These are phyloP conservation scores for Neolamprologus hecqui DNA, from an alignment of 2,113 vertebrate genomes.

Conservation along the genomic window DNA sequence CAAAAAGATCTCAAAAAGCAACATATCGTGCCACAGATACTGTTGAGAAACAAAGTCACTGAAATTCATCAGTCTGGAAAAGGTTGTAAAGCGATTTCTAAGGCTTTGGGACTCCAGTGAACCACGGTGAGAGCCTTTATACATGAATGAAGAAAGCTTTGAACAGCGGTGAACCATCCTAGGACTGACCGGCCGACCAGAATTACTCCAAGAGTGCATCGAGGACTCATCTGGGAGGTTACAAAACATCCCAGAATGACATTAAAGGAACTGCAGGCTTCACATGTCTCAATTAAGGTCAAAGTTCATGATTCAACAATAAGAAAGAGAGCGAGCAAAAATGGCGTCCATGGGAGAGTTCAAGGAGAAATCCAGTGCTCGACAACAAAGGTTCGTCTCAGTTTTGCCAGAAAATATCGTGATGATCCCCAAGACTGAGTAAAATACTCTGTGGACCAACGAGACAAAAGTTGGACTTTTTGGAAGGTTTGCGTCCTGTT, in stretches of 20 bases:
- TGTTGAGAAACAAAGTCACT: background rate
- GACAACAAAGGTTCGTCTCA: background rate
- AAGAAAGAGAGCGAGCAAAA: background rate
- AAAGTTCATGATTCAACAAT: background rate
- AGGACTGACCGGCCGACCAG: background rate
- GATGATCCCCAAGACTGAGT: background rate
- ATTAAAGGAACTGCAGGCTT: background rate
- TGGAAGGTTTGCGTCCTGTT: background rate
- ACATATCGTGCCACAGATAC: background rate
- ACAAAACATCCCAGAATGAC: background rate
- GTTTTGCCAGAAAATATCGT: background rate
- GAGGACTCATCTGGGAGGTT: background rate
- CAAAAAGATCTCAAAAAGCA: background rate
- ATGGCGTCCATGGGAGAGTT: background rate
- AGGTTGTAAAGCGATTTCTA: background rate
- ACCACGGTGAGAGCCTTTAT: background rate
- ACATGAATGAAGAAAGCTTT: background rate
- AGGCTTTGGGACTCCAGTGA: background rate
- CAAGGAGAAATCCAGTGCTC: background rate
- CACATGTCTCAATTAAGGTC: background rate
- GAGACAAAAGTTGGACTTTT: background rate
- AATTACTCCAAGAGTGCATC: background rate
- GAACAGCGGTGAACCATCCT: background rate
- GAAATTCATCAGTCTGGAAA: background rate
- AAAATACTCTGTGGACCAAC: background rate